Conservation (phyloP, 2,113 vertebrate genomes). For the Tachysurus vachellii region DNA sequence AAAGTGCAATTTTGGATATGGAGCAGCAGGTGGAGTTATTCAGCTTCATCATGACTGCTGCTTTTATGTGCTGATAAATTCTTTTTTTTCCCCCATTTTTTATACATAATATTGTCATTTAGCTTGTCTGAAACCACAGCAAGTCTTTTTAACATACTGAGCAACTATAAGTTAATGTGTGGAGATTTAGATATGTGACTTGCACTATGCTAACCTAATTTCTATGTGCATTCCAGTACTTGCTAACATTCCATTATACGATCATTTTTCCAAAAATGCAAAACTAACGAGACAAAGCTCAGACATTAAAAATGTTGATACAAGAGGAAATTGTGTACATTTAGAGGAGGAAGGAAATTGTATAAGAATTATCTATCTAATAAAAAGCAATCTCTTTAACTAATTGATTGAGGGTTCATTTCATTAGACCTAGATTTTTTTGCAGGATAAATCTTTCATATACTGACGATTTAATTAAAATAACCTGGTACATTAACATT, state of each 20-base stretch:
- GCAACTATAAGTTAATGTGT: not conserved
- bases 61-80: not conserved
- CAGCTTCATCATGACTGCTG: not conserved
- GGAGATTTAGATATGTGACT: not conserved
- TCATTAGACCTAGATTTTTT: not conserved
- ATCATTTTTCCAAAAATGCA: not conserved
- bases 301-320: not conserved
- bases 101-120: not conserved
- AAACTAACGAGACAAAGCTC: not conserved
- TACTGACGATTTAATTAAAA: constrained; percentile 7
- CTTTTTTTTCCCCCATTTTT: not conserved
- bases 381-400: constrained; percentile 45
- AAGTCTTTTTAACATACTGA: not conserved
- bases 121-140: not conserved
- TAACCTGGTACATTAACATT: constrained; percentile 61
- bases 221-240: not conserved
- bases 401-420: not conserved
- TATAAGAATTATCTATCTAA: not conserved
- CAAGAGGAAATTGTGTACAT: not conserved
- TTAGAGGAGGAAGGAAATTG: not conserved
- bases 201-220: not conserved
- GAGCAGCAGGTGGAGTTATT: not conserved
- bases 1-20: not conserved
- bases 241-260: not conserved
- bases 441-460: not conserved